A percentile compares a stretch with the other conserved stretches of the same genome.
Conservation (phyloP, 2,113 vertebrate genomes). For the Sylvia atricapilla region DNA sequence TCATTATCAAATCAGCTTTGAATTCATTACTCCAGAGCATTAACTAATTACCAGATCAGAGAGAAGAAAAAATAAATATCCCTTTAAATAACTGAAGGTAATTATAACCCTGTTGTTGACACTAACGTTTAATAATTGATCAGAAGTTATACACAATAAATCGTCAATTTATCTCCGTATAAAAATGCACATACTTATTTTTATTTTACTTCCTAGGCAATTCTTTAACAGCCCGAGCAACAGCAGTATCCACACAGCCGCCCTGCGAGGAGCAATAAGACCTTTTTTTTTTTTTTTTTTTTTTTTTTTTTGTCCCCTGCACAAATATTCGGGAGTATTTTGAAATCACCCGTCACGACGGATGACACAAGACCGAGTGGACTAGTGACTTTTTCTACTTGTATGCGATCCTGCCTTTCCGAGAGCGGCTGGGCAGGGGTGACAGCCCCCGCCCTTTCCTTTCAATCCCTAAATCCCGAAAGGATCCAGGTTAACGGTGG, state of each 20-base stretch:
- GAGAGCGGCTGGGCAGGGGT: not conserved
- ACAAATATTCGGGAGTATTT: not conserved
- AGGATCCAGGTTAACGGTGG: not conserved
- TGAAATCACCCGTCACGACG: not conserved
- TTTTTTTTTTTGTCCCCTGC: no score
- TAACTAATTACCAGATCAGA: conserved; percentile 75
- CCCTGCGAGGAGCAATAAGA: not conserved
- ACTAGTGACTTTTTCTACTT: not conserved
- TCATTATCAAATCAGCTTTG: conserved; percentile 53
- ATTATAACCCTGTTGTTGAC: conserved; percentile 80
- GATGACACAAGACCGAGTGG: not conserved
- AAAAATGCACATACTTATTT: conserved; percentile 12
- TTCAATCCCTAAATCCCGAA: not conserved
- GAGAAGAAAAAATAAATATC: conserved; percentile 74
- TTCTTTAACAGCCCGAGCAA: not conserved
- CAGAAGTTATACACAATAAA: conserved; percentile 75
- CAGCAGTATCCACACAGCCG: not conserved
- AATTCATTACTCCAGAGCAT: conserved; percentile 68
- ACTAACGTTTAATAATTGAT: conserved; percentile 83
- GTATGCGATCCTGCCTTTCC: not conserved
- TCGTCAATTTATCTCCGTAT: conserved; percentile 73
- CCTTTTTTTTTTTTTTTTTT: not conserved
- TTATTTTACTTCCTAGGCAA: not conserved
- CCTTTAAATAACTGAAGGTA: conserved; percentile 76
- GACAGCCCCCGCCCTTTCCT: not conserved